A percentile compares a stretch with the other conserved stretches of the same genome.
phyloP scores from a whole-genome alignment of 2,888 invertebrate genomes.

The Drosophila emarginata region DNA sequence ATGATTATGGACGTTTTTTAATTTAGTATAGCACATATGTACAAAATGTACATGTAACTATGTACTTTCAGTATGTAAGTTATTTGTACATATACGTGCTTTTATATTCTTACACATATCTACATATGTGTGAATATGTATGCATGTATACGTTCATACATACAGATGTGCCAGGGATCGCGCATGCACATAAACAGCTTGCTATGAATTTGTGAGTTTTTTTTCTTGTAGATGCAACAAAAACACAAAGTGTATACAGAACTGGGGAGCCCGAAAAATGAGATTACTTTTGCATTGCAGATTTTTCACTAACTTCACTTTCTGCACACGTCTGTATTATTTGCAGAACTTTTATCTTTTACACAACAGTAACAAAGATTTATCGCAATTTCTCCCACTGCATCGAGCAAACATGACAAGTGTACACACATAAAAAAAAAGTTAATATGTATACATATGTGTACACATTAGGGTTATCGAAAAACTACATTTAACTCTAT shows the following conservation, averaged over 20 bases:
- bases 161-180: conserved; percentile 16
- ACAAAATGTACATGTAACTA: not conserved
- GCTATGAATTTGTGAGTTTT: conserved; percentile 5
- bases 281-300: not conserved
- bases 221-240: not conserved
- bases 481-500: not conserved
- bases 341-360: conserved; percentile 10
- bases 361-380: conserved; percentile 13
- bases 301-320: conserved; percentile 2
- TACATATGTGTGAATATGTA: conserved; percentile 10
- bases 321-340: not conserved
- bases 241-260: not conserved
- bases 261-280: not conserved
- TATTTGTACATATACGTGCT: not conserved
- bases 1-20: not conserved
- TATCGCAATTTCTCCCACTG: conserved; percentile 10
- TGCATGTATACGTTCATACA: conserved; percentile 2
- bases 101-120: not conserved
- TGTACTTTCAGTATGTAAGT: not conserved
- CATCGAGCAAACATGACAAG: conserved; percentile 13
- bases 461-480: not conserved
- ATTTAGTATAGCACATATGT: not conserved
- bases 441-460: conserved; percentile 13
- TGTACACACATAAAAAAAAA: conserved; percentile 11
- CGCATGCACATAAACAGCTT: conserved; percentile 12